Conservation (phyloP, 2,113 vertebrate species). For the Dasyprocta punctata region DNA sequence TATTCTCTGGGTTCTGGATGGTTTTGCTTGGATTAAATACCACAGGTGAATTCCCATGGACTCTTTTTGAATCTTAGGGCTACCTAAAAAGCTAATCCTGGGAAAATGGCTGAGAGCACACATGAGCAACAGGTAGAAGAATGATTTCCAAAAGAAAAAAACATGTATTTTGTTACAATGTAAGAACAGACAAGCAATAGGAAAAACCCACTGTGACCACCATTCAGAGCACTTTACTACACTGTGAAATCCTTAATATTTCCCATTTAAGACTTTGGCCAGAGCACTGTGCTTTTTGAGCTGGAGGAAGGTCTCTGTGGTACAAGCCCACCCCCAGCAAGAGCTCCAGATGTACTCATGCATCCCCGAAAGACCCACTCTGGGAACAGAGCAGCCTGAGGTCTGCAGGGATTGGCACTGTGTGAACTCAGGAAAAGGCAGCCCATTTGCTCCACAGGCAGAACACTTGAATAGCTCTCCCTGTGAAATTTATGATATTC, state of each 20-base stretch:
- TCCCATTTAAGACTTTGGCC: neutral
- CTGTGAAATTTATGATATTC: slow-evolving; percentile 20
- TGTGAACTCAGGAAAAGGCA: neutral
- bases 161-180: neutral
- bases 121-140: neutral
- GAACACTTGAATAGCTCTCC: neutral
- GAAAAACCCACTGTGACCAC: neutral
- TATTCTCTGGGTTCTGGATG: neutral
- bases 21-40: neutral
- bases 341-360: neutral
- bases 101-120: neutral
- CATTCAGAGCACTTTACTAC: neutral
- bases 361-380: neutral
- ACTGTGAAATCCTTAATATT: neutral
- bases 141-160: neutral
- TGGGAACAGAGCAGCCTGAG: neutral
- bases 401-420: neutral
- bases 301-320: neutral
- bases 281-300: neutral
- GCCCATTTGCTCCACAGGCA: neutral
- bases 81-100: neutral
- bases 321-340: neutral
- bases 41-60: neutral
- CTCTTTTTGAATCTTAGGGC: neutral
- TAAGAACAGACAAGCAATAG: neutral